These are phyloP conservation scores for Sylvia atricapilla DNA, from an alignment of 2,113 vertebrate genomes.

Conservation along the genomic window DNA sequence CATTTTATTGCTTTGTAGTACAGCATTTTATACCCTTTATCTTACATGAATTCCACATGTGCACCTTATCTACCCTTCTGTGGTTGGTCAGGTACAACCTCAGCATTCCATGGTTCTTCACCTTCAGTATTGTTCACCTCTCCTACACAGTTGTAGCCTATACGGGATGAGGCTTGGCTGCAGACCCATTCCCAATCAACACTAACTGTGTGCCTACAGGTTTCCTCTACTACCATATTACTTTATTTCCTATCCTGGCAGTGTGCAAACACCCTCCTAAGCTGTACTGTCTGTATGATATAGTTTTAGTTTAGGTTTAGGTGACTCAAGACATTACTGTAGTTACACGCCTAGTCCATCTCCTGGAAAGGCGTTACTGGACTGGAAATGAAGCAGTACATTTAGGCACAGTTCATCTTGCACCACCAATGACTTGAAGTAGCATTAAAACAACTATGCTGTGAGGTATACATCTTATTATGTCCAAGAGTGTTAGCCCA, in stretches of 20 bases:
- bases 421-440: neutral
- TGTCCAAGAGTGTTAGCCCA: neutral
- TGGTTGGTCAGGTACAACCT: neutral
- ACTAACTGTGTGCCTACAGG: neutral
- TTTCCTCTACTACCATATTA: neutral
- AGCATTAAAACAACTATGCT: neutral
- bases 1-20: neutral
- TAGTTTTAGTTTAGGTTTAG: neutral
- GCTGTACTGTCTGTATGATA: rapidly evolving
- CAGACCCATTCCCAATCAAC: neutral
- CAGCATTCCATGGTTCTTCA: neutral
- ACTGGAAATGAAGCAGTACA: neutral
- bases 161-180: neutral
- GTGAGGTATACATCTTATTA: neutral
- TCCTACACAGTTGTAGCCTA: neutral
- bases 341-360: neutral
- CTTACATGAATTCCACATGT: neutral
- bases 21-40: neutral
- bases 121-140: neutral
- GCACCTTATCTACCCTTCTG: neutral
- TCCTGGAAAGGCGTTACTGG: neutral
- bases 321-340: neutral
- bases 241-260: neutral
- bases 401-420: neutral
- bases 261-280: neutral